These are phyloP conservation scores for Eleutherodactylus coqui DNA, from an alignment of 2,797 vertebrate species.

Conservation along the genomic window DNA sequence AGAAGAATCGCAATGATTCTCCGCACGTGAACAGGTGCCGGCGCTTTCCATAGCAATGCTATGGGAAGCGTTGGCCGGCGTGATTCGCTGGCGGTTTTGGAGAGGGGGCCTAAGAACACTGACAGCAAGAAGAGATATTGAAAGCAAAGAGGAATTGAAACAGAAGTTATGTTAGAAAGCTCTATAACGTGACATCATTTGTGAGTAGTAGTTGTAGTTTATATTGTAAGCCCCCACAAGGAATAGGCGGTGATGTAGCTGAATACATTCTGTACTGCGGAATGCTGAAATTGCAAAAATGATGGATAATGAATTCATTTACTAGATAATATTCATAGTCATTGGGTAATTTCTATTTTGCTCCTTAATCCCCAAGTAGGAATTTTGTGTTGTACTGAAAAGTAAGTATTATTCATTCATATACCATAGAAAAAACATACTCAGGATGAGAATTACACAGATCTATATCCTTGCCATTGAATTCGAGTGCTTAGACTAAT, in stretches of 20 bases:
- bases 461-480: not conserved
- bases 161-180: too few species aligned
- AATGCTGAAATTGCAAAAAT: not conserved
- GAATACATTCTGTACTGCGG: not conserved
- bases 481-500: not conserved
- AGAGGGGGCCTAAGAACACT: too few species aligned
- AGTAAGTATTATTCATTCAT: conserved; percentile 1
- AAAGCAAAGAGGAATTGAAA: too few species aligned
- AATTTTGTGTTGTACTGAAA: not conserved
- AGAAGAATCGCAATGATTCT: too few species aligned
- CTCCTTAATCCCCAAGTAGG: not conserved
- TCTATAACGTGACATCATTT: too few species aligned
- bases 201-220: too few species aligned
- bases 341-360: not conserved
- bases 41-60: too few species aligned
- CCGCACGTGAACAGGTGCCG: too few species aligned
- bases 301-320: not conserved
- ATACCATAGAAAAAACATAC: not conserved
- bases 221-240: not conserved
- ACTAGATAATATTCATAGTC: not conserved
- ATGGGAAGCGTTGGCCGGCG: too few species aligned
- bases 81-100: too few species aligned
- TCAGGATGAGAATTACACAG: not conserved
- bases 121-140: not conserved
- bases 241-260: not conserved